Percentiles rank a stretch among this genome's conserved stretches.
These are phyloP conservation scores for Dysdera silvatica DNA, from an alignment of 1,140 invertebrate genomes.

Conservation along the genomic window DNA sequence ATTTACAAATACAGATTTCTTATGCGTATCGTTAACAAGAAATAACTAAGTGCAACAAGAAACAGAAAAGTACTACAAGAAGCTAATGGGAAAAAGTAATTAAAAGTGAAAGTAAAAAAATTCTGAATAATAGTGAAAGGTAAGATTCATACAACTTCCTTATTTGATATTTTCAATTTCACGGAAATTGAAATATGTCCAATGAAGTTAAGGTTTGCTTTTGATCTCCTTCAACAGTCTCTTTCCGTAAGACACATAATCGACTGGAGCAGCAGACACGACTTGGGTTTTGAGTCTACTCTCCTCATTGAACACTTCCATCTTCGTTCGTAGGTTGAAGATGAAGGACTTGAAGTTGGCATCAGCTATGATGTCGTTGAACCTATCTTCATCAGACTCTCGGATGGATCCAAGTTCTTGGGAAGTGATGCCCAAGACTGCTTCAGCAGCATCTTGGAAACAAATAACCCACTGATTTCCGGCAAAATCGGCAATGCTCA, in stretches of 20 bases:
- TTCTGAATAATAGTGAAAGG: too few relatives aligned
- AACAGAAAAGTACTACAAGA: too few relatives aligned
- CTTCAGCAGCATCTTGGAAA: conserved; percentile 79
- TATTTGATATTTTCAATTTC: too few relatives aligned
- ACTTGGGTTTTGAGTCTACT: conserved; percentile 66
- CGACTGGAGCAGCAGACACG: conserved; percentile 57
- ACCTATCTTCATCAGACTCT: conserved; percentile 40
- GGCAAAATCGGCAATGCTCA: conserved; percentile 70
- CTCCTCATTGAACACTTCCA: conserved; percentile 88
- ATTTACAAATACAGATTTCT: too few relatives aligned
- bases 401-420: conserved; percentile 61
- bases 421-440: conserved; percentile 63
- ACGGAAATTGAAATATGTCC: too few relatives aligned
- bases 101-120: too few relatives aligned
- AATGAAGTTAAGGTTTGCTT: too few relatives aligned
- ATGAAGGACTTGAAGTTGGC: conserved; percentile 69
- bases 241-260: conserved; percentile 65
- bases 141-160: too few relatives aligned
- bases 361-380: conserved; percentile 57
- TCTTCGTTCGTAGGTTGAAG: conserved; percentile 73
- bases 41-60: too few relatives aligned
- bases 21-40: too few relatives aligned
- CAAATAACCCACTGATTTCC: conserved; percentile 77
- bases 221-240: conserved; percentile 54
- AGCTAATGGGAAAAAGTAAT: too few relatives aligned